These are phyloP conservation scores for Ctenomys sociabilis DNA, from an alignment of 2,113 vertebrate genomes.

Conservation along the genomic window DNA sequence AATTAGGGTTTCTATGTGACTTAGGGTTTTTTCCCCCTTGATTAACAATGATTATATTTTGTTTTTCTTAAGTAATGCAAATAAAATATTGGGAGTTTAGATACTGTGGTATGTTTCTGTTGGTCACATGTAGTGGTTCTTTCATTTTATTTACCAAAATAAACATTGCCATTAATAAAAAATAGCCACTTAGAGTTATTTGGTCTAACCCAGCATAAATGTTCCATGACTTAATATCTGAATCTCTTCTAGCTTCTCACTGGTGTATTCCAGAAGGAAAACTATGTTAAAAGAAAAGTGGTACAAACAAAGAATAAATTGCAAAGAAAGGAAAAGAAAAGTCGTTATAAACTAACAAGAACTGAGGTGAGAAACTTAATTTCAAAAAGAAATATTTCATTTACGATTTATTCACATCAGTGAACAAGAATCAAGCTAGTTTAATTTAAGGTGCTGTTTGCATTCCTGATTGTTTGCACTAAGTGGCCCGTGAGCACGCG, in stretches of 20 bases:
- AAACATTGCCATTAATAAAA: neutral
- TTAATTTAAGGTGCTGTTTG: constrained; percentile 28
- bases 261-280: constrained; percentile 67
- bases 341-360: constrained; percentile 66
- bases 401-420: neutral
- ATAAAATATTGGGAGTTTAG: neutral
- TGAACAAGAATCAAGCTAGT: neutral
- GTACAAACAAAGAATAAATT: constrained; percentile 77
- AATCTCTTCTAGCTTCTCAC: constrained; percentile 81
- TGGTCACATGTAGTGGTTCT: neutral
- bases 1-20: neutral
- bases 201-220: neutral
- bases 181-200: neutral
- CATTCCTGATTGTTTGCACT: constrained; percentile 69
- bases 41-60: neutral
- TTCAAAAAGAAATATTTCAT: constrained; percentile 29
- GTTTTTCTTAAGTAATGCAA: neutral
- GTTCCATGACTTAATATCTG: constrained; percentile 27
- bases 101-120: neutral
- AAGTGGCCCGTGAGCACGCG: neutral
- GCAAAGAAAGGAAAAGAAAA: constrained; percentile 46
- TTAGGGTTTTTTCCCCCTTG: neutral
- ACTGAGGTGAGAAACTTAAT: constrained; percentile 79
- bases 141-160: constrained; percentile 8
- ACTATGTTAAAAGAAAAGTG: constrained; percentile 76